Evolutionary conservation across 2,888 invertebrate species (phyloP).

Genomic region (Ramazzottius varieornatus): DNA sequence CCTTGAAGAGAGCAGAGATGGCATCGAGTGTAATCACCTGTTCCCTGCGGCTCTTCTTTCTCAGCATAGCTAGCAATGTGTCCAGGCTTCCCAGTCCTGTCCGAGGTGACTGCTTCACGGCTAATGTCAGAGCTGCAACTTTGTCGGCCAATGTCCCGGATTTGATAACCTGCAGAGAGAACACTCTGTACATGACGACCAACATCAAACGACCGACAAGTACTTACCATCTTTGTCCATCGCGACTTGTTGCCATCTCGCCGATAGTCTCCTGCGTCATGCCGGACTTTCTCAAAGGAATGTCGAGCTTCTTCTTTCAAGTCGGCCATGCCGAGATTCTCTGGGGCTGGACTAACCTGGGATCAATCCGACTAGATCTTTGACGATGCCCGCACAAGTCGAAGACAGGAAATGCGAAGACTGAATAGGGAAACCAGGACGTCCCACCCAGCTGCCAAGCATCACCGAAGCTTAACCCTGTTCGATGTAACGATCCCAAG

Average conservation of each 20-base stretch:
- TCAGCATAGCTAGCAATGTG: conserved; percentile 44
- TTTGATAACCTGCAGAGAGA: conserved; percentile 29
- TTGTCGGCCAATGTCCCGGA: conserved; percentile 60
- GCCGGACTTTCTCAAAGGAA: background rate
- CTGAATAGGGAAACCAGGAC: too few species aligned
- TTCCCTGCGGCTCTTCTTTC: conserved; percentile 43
- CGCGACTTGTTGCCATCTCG: background rate
- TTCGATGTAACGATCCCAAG: too few species aligned
- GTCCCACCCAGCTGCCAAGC: too few species aligned
- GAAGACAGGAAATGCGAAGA: too few species aligned
- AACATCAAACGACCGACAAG: background rate
- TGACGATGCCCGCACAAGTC: too few species aligned
- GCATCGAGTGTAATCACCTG: conserved; percentile 28
- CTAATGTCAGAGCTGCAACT: conserved; percentile 52
- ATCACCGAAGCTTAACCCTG: too few species aligned
- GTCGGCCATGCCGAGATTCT: too few species aligned
- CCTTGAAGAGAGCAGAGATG: conserved; percentile 10
- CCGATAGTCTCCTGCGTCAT: background rate
- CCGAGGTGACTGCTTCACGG: conserved; percentile 55
- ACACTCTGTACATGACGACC: background rate
- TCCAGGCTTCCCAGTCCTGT: conserved; percentile 42
- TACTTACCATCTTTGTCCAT: background rate
- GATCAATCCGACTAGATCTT: too few species aligned
- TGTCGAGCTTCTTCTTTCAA: background rate
- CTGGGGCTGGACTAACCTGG: too few species aligned